Percentiles rank a stretch among this genome's conserved stretches.
Conservation (phyloP, 2,797 vertebrate genomes). For the Falco rusticolus region DNA sequence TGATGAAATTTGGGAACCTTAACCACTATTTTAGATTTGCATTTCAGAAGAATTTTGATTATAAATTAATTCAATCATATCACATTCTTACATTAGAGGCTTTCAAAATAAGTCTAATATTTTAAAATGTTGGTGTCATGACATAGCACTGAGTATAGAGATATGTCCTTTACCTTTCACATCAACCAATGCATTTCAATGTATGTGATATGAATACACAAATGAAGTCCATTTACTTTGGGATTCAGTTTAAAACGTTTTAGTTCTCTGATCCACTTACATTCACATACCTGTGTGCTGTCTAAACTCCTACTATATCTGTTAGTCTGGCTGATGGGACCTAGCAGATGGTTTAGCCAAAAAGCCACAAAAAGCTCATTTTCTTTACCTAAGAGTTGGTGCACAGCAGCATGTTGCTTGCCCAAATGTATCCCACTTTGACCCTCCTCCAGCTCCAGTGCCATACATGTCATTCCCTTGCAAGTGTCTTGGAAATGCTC, state of each 20-base stretch:
- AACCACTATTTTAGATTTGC: not conserved
- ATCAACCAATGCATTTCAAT: not conserved
- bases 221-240: not conserved
- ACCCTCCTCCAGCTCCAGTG: not conserved
- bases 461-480: not conserved
- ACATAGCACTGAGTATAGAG: not conserved
- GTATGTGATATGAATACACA: not conserved
- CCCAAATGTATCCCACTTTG: not conserved
- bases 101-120: not conserved
- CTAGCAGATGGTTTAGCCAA: not conserved
- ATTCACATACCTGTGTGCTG: not conserved
- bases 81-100: not conserved
- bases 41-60: slow-evolving; percentile 12
- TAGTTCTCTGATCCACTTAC: not conserved
- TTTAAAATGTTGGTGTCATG: not conserved
- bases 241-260: not conserved
- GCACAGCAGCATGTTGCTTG: not conserved
- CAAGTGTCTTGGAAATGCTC: not conserved
- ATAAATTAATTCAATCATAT: slow-evolving; percentile 7
- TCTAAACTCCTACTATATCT: not conserved
- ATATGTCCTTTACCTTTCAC: not conserved
- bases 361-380: not conserved
- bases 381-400: not conserved
- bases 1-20: not conserved
- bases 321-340: not conserved